Conservation (phyloP, 2,888 invertebrate genomes). For the Endotricha flammealis region DNA sequence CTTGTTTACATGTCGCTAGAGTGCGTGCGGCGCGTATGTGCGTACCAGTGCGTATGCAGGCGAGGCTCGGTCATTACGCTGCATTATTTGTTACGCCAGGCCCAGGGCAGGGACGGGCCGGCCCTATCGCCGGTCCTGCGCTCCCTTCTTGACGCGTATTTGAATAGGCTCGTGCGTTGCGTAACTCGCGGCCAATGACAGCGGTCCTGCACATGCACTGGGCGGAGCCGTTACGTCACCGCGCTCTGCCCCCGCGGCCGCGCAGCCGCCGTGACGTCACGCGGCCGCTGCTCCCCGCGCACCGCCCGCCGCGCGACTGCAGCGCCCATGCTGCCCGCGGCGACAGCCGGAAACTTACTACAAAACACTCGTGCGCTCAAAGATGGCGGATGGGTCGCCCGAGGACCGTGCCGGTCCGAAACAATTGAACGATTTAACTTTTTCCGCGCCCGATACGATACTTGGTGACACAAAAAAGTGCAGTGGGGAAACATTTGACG, state of each 20-base stretch:
- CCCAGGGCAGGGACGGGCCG: slow-evolving; percentile 60
- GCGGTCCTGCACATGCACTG: slow-evolving; percentile 71
- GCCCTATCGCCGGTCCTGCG: slow-evolving; percentile 62
- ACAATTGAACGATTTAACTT: slow-evolving; percentile 77
- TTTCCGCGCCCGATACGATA: slow-evolving; percentile 71
- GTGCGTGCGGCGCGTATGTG: slow-evolving; percentile 32
- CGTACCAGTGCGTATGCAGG: slow-evolving; percentile 22
- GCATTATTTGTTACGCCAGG: slow-evolving; percentile 60
- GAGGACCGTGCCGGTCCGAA: slow-evolving; percentile 79
- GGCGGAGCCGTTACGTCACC: slow-evolving; percentile 77
- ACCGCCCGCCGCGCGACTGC: slow-evolving; percentile 48
- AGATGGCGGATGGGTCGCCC: slow-evolving; percentile 90
- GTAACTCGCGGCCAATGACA: slow-evolving; percentile 76
- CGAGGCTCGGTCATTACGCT: slow-evolving; percentile 55
- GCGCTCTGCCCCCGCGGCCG: slow-evolving; percentile 63
- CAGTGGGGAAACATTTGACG: slow-evolving; percentile 62
- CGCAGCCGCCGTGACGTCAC: slow-evolving; percentile 77
- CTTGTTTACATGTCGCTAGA: slow-evolving; percentile 40
- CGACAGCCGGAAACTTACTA: slow-evolving; percentile 52
- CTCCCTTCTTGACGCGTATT: slow-evolving; percentile 64
- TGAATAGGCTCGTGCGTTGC: slow-evolving; percentile 68
- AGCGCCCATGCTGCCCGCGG: slow-evolving; percentile 59
- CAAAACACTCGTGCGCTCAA: slow-evolving; percentile 83
- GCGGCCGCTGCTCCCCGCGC: slow-evolving; percentile 39
- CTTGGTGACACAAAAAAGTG: slow-evolving; percentile 76